Base-by-base conservation (phyloP, 37 sponge, comb jelly and placozoan species). In the Lycopodina hypogea region DNA sequence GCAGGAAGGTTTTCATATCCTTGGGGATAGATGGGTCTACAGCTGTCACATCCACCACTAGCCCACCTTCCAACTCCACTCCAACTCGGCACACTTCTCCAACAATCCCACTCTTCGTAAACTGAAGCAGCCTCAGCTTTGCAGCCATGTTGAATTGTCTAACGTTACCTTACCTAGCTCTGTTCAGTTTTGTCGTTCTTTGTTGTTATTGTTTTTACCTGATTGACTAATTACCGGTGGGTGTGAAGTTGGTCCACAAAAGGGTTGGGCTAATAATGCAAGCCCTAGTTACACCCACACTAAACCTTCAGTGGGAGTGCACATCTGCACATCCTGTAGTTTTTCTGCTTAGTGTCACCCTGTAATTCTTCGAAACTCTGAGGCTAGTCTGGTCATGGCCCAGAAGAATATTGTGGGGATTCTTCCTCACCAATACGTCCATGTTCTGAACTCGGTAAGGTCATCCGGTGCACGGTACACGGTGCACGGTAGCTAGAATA, bases 371-470 rank as follows among this genome's bases (percentile, higher is more conserved):
- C 48, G 9, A 45, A 9, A 26, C 17, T 53, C 17, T 68, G 11
- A 68, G 68, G 15, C 68, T 18, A 68, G 11, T 12, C 22, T 15
- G 9, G 45, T 11, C 53, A 84, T 84, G 84, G 61, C 76, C 0
- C 70, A 83, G 17, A 74, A 76, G 59, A 87, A 88, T 78, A 88
- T 92, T 37, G 74, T 81, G 8, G 93, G 93, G 4, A 92, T 92
- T 42, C 85, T 83, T 39, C 90, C 93, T 28, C 63, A 81, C 74
- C 59, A 85, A 69, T 92, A 92, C 73, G 86, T 92, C 45, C 93
- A 92, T 69, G 85, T 92, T 18, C 79, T 92, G 56, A 86, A 92
- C 78, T 61, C 81, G 88, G 90, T 90, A 50, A 83, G 84, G 53
- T n/a, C n/a, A n/a, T n/a, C n/a, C n/a, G n/a, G n/a, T n/a, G n/a